Base-by-base conservation (phyloP, 2,888 invertebrate species). In the Drosophila histrio region DNA sequence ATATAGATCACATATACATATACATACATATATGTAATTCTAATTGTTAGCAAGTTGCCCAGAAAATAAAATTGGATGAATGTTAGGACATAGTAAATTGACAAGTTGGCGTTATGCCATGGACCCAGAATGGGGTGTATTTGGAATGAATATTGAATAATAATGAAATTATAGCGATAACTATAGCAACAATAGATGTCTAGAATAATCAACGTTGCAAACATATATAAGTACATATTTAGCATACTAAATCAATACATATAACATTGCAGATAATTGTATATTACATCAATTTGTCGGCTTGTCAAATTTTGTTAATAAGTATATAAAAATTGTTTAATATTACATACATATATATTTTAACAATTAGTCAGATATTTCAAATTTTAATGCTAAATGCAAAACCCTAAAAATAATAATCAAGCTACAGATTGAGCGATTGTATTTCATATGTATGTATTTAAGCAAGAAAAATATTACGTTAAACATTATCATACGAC, bases 221-320 rank as follows among this genome's bases (percentile, higher is more conserved):
- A 63, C 73, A 82, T 76, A 53, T 39, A 30, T 30, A 41, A 52
- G 50, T 60, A 53, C 22, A 43, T 60, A 79, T 66, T 71, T 63
- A 76, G 66, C 78, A 60, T 70, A 77, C 66, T 67, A 52, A 52
- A 52, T 52, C 38, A 52, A 38, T 50, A 38, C 41, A 39, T 53
- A 39, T 53, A 28, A 39, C 28, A 30, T 70, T 65, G 76, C 71
- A 73, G 54, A 78, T 65, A 30, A 60, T 69, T 81, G 84, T 82
- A 86, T 71, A 82, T 83, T 83, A 77, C 61, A 76, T 62, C 70
- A 73, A 75, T 78, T 76, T 77, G 82, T 76, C 87, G 54, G 87
- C 82, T 82, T 86, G 84, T 86, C 86, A 73, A 77, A 71, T 80
- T 86, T 69, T 80, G 87, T 82, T 82, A 65, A 77, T 62, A 75